Conservation (phyloP, 2,797 vertebrate genomes). For the Glyptemys insculpta region DNA sequence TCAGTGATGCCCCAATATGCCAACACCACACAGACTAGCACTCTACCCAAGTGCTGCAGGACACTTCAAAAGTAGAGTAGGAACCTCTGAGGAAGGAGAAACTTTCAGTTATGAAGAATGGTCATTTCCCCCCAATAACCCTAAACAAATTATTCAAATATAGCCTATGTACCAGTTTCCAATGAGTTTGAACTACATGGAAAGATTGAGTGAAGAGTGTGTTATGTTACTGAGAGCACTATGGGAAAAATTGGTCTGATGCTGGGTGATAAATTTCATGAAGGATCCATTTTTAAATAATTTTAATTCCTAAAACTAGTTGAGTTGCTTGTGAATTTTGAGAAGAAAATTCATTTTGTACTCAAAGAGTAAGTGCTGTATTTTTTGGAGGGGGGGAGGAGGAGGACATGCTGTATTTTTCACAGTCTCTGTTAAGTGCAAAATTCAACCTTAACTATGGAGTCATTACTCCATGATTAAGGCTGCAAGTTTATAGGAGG, state of each 20-base stretch:
- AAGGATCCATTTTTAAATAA: background rate
- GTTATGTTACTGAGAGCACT: background rate
- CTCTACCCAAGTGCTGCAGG: background rate
- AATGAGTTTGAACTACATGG: background rate
- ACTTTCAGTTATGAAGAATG: background rate
- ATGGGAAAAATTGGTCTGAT: background rate
- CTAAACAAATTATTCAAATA: background rate
- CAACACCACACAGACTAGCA: background rate
- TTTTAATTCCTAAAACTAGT: background rate
- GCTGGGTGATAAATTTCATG: background rate
- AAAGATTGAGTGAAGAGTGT: background rate
- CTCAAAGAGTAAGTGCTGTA: background rate
- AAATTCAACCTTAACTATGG: background rate
- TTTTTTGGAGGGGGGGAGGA: rapidly evolving
- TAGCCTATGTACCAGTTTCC: background rate
- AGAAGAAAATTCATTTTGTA: background rate
- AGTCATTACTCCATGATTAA: background rate
- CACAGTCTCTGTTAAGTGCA: background rate
- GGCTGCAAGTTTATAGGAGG: no score
- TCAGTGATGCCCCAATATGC: background rate
- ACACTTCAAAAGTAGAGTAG: background rate
- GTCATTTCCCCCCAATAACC: background rate
- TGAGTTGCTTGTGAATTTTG: background rate
- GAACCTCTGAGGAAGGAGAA: background rate
- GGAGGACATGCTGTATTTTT: background rate